A percentile compares a stretch with the other conserved stretches of the same genome.
Conservation (phyloP, 2,113 vertebrate species). For the Varanus komodoensis region DNA sequence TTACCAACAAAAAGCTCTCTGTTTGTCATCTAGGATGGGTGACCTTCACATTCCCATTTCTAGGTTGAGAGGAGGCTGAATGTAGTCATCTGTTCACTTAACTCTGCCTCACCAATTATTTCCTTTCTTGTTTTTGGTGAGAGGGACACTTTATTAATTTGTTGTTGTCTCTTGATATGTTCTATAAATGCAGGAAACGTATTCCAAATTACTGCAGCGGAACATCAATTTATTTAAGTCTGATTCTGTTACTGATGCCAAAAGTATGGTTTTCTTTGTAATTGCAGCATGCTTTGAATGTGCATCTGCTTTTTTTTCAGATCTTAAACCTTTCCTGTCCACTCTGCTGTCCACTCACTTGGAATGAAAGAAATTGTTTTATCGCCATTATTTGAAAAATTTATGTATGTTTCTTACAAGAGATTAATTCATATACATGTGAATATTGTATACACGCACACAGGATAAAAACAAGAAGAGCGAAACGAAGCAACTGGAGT, state of each 20-base stretch:
- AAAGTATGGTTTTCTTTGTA: conserved; percentile 71
- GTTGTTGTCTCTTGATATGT: conserved; percentile 71
- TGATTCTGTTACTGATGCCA: conserved; percentile 76
- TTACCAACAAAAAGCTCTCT: conserved; percentile 86
- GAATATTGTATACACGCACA: background rate
- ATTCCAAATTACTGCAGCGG: conserved; percentile 75
- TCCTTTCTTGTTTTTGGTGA: conserved; percentile 80
- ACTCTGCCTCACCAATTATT: conserved; percentile 83
- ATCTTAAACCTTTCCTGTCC: conserved; percentile 19
- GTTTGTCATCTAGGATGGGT: conserved; percentile 88
- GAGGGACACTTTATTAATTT: conserved; percentile 78
- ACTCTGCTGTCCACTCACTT: conserved; percentile 37
- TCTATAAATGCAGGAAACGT: conserved; percentile 76
- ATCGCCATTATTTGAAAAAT: conserved; percentile 62
- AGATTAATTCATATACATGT: conserved; percentile 37
- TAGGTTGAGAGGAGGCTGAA: conserved; percentile 83
- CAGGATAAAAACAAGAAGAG: conserved; percentile 60
- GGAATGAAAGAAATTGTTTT: conserved; percentile 64
- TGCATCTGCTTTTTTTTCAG: conserved; percentile 38
- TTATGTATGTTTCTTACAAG: conserved; percentile 40
- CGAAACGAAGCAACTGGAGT: conserved; percentile 62
- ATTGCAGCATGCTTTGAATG: conserved; percentile 70
- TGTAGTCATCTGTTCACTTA: conserved; percentile 87
- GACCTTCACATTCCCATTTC: conserved; percentile 89
- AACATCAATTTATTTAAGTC: conserved; percentile 81